Percentiles rank a stretch among this genome's conserved stretches.
Evolutionary conservation across 2,888 invertebrate genomes (phyloP).

Genomic region (Hydrotaea cyrtoneurina): DNA sequence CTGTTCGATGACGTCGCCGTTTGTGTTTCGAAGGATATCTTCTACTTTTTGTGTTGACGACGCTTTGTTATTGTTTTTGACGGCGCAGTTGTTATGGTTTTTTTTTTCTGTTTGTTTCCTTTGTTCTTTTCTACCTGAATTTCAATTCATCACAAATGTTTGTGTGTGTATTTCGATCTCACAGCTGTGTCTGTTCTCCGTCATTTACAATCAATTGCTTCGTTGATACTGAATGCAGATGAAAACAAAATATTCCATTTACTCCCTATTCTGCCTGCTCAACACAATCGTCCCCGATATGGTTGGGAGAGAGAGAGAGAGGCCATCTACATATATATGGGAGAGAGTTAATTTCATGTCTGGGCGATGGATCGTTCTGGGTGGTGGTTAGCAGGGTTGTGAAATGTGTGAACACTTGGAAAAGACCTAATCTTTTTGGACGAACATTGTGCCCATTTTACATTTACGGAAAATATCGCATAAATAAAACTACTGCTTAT

Average conservation of each 20-base stretch:
- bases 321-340: not conserved
- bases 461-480: no score
- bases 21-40: not conserved
- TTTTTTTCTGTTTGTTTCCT: not conserved
- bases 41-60: no score
- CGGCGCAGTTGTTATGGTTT: not conserved
- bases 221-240: not conserved
- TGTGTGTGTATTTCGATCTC: no score
- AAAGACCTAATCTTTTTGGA: no score
- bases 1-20: not conserved
- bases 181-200: not conserved
- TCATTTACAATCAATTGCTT: conserved; percentile 3
- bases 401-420: no score
- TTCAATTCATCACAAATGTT: not conserved
- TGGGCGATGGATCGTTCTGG: no score
- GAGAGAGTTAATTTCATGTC: no score
- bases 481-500: no score
- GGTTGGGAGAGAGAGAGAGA: no score
- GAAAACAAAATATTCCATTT: not conserved
- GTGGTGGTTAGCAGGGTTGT: not conserved
- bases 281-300: no score
- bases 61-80: not conserved
- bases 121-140: conserved; percentile 21
- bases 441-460: no score
- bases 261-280: no score